phyloP scores from a whole-genome alignment of 2,797 vertebrate species.

The Lepilemur septentrionalis region DNA sequence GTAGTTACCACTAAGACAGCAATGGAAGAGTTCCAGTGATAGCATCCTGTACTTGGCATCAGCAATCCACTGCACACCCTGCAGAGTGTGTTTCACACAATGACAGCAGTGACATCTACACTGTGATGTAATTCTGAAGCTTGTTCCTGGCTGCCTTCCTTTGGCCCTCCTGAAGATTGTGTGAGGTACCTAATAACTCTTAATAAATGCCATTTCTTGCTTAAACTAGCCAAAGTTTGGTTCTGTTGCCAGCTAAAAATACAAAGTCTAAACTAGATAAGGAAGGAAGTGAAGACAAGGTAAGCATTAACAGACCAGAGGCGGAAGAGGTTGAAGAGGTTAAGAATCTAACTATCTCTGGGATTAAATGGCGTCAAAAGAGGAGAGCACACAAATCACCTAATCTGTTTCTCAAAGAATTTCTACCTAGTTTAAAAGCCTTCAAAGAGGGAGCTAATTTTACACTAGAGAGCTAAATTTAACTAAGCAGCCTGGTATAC shows the following conservation, averaged over 20 bases:
- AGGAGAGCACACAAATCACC: neutral
- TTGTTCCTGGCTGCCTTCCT: neutral
- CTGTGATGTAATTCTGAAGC: neutral
- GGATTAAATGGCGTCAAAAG: neutral
- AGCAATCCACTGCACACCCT: neutral
- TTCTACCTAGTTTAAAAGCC: neutral
- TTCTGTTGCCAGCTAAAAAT: slow-evolving; percentile 25
- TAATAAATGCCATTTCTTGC: neutral
- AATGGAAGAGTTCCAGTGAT: neutral
- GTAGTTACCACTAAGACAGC: neutral
- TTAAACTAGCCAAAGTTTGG: slow-evolving; percentile 1
- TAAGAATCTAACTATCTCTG: neutral
- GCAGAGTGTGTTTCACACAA: no score
- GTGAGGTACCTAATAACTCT: neutral
- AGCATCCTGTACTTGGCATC: neutral
- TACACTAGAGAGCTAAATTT: slow-evolving; percentile 4
- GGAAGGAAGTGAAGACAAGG: neutral
- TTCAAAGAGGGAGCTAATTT: slow-evolving; percentile 32
- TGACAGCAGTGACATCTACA: neutral
- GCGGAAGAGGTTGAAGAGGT: neutral
- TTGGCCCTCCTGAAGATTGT: neutral
- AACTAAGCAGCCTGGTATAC: neutral
- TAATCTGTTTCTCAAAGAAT: slow-evolving; percentile 22
- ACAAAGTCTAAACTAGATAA: slow-evolving; percentile 12
- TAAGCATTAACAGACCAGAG: neutral